phyloP scores from a whole-genome alignment of 1,140 invertebrate species.

The Drosophila insularis region DNA sequence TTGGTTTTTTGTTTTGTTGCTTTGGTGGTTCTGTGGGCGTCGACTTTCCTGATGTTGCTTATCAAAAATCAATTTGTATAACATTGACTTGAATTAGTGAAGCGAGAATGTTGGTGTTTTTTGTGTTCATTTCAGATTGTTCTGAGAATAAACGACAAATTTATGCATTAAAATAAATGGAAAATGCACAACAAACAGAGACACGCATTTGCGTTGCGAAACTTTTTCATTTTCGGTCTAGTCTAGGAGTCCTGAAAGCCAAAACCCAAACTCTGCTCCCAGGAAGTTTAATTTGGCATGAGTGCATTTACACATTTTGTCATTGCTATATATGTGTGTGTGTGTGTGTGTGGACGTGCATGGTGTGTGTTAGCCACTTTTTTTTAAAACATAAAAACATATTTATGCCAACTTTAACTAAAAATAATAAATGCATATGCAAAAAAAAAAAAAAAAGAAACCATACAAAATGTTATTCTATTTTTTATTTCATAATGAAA shows the following conservation, averaged over 20 bases:
- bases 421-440: not conserved
- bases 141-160: constrained; percentile 41
- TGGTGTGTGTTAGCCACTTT: constrained; percentile 24
- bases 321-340: not conserved
- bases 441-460: constrained; percentile 41
- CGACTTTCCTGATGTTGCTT: constrained; percentile 33
- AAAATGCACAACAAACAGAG: constrained; percentile 27
- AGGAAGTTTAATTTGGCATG: constrained; percentile 73
- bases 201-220: constrained; percentile 40
- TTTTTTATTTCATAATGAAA: constrained; percentile 7
- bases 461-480: not conserved
- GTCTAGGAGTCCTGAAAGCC: constrained; percentile 11
- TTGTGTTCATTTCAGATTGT: constrained; percentile 13
- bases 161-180: constrained; percentile 68
- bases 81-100: constrained; percentile 39
- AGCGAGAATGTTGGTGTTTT: constrained; percentile 42
- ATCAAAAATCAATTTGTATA: constrained; percentile 70
- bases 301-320: constrained; percentile 20
- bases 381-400: constrained; percentile 20
- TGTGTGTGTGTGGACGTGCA: not conserved
- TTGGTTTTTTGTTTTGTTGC: not conserved
- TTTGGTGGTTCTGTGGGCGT: not conserved
- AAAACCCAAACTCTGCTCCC: constrained; percentile 43
- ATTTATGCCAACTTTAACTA: constrained; percentile 43
- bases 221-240: constrained; percentile 44